These are phyloP conservation scores for Mactra quadrangularis DNA, from an alignment of 1,140 invertebrate genomes.

Conservation along the genomic window DNA sequence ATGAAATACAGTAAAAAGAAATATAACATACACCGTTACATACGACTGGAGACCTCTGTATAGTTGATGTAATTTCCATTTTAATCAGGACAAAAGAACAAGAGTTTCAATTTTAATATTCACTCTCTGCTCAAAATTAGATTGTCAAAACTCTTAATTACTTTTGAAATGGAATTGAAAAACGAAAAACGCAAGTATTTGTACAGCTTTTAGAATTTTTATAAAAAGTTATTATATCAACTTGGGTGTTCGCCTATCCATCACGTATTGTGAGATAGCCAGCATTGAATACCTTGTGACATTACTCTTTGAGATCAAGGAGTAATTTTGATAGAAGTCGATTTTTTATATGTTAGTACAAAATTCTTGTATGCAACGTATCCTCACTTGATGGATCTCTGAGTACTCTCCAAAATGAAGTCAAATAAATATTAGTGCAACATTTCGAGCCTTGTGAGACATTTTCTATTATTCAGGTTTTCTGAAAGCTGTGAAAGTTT, in stretches of 20 bases:
- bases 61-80: too few relatives aligned
- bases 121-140: conserved; percentile 2
- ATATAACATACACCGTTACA: too few relatives aligned
- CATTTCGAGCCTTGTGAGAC: background rate
- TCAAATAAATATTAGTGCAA: conserved; percentile 34
- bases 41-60: too few relatives aligned
- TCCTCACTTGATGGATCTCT: background rate
- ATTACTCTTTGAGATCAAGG: background rate
- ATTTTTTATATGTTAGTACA: conserved; percentile 9
- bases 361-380: background rate
- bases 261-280: background rate
- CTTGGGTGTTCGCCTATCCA: conserved; percentile 7
- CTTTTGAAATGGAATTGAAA: conserved; percentile 12
- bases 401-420: background rate
- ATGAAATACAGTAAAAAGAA: too few relatives aligned
- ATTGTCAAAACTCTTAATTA: conserved; percentile 36
- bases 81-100: background rate
- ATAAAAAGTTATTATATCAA: background rate
- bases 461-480: too few relatives aligned
- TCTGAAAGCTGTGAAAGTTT: too few relatives aligned
- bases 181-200: conserved; percentile 32
- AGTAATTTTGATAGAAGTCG: conserved; percentile 24
- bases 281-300: background rate
- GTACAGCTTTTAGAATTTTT: conserved; percentile 5
- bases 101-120: conserved; percentile 11